phyloP scores from a whole-genome alignment of 1,140 invertebrate genomes.

The Aricia agestis region DNA sequence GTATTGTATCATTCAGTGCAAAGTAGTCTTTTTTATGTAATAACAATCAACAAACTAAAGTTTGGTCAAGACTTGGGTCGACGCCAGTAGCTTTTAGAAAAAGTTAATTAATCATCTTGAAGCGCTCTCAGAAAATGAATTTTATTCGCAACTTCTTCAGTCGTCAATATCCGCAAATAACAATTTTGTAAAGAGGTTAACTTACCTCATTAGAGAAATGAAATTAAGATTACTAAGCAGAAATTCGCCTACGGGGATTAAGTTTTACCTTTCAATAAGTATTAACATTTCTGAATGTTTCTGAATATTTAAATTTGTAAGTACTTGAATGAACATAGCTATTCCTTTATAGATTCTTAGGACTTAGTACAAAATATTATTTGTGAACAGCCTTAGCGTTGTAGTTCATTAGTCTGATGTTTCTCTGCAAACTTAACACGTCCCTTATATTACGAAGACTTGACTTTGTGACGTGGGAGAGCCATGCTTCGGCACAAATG shows the following conservation, averaged over 20 bases:
- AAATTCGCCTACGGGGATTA: background rate
- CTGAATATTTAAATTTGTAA: no score
- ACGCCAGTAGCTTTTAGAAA: background rate
- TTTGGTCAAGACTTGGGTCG: background rate
- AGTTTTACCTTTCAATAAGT: background rate
- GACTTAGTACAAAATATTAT: no score
- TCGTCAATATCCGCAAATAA: background rate
- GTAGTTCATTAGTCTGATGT: no score
- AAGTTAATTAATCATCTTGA: background rate
- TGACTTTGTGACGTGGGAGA: no score
- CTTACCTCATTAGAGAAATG: background rate
- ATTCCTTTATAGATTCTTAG: no score
- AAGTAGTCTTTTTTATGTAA: background rate
- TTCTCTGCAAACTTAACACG: no score
- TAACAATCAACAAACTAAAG: no score
- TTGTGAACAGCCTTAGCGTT: no score
- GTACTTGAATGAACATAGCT: no score
- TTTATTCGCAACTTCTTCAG: background rate
- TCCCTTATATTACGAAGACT: no score
- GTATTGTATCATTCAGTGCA: background rate
- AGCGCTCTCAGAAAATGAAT: background rate
- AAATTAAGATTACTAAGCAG: background rate
- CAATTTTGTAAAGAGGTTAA: conserved; percentile 3
- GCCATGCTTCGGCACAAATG: no score
- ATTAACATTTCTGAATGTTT: no score